Evolutionary conservation across 1,140 invertebrate genomes (phyloP), one percentile per base, ranked within the genome.

Genomic region (Panagrolaimus sp.): DNA sequence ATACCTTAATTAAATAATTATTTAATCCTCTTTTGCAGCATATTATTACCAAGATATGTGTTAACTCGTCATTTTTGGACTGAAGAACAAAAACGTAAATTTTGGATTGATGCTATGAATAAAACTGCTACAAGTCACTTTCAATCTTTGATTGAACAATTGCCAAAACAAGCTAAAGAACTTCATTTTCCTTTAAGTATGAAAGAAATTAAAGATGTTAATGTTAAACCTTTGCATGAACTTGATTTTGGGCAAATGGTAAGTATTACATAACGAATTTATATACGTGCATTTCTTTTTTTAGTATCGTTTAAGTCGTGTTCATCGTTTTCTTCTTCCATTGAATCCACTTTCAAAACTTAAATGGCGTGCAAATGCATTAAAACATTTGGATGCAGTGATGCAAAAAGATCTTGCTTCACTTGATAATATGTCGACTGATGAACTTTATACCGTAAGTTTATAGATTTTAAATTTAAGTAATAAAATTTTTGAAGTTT

Each of bases 11-110:
- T 11, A 11, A 31, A 5, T 43, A 23, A 65, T 53, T 11, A 11
- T 43, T 63, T 67, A 13, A 2, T n/a, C 7, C 47, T 45, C 3
- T 64, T 47, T 65, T 67, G 14, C 46, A 67, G 66, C n/a, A 61
- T 67, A 8, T 65, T 67, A 11, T 67, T 67, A 9, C 66, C 66
- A 13, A 51, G 66, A 20, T 31, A 42, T 31, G 66, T 67, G 1
- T 31, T 67, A n/a, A 67, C 66, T 16, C 66, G 66, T 3, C 66
- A 67, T 23, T 67, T 67, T 31, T 67, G 66, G 66, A 61, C 66
- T n/a, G 23, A 67, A 7, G 13, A 31, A 20, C 66, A 67, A 43
- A 67, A 67, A 44, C 27, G 46, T 2, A 11, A 65, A 46, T 67
- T 61, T 61, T 67, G 66, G 66, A 45, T n/a, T 16, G 3, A 23